Evolutionary conservation across 2,888 invertebrate species (phyloP).

Genomic region (Erynnis tages): DNA sequence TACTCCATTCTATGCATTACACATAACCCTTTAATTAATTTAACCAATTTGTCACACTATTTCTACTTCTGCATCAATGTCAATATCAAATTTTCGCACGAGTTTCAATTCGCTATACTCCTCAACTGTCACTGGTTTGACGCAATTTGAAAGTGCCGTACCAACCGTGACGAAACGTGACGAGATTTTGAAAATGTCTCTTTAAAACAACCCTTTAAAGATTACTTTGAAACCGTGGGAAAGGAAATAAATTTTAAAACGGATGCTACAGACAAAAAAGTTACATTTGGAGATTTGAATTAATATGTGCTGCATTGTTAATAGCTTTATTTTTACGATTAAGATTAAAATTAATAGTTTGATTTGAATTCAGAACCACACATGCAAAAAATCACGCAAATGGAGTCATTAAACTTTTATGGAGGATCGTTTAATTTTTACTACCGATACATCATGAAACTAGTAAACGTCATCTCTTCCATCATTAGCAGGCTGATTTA

Average conservation of each 20-base stretch:
- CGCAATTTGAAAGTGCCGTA: conserved; percentile 59
- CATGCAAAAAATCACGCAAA: conserved; percentile 48
- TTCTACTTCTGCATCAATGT: conserved; percentile 35
- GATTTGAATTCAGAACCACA: conserved; percentile 53
- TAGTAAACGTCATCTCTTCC: conserved; percentile 67
- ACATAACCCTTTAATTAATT: conserved; percentile 34
- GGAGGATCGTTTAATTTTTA: conserved; percentile 57
- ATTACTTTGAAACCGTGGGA: conserved; percentile 53
- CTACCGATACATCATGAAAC: conserved; percentile 63
- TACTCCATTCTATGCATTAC: no score
- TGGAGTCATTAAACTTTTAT: conserved; percentile 54
- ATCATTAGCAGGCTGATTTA: conserved; percentile 48
- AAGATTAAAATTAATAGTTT: conserved; percentile 34
- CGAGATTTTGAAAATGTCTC: conserved; percentile 71
- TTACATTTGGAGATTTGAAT: conserved; percentile 10
- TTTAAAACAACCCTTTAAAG: conserved; percentile 68
- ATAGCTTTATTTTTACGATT: conserved; percentile 24
- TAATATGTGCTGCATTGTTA: conserved; percentile 7
- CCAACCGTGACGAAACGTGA: conserved; percentile 65
- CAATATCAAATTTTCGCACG: conserved; percentile 62
- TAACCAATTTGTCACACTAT: conserved; percentile 44
- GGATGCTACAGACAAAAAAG: not conserved
- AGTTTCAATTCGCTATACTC: conserved; percentile 64
- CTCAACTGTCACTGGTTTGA: conserved; percentile 72
- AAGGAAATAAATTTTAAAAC: conserved; percentile 16